Evolutionary conservation across 2,888 invertebrate genomes (phyloP), one percentile per base, ranked within the genome.

Genomic region (Prosopocoilus inquinatus): DNA sequence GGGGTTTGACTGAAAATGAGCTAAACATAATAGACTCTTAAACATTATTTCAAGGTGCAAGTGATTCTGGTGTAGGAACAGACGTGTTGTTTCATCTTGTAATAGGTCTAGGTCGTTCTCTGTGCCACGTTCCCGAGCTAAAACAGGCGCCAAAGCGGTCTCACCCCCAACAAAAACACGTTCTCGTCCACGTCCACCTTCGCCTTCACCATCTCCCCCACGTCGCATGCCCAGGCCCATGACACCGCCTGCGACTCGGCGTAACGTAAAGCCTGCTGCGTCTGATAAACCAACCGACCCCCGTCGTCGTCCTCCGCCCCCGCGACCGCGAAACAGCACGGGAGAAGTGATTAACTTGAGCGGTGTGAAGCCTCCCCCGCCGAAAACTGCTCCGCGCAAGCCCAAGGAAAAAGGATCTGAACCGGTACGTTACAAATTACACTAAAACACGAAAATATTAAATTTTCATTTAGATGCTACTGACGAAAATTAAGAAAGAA

Each of bases 21-120:
- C n/a, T n/a, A n/a, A n/a, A n/a, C n/a, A n/a, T n/a, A n/a, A n/a
- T n/a, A n/a, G n/a, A n/a, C n/a, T n/a, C n/a, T n/a, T n/a, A n/a
- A n/a, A n/a, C n/a, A n/a, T n/a, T n/a, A n/a, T n/a, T n/a, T n/a
- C n/a, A n/a, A n/a, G n/a, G n/a, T n/a, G n/a, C n/a, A n/a, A n/a
- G n/a, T n/a, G n/a, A n/a, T n/a, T n/a, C n/a, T n/a, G n/a, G n/a
- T n/a, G n/a, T n/a, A n/a, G n/a, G n/a, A n/a, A n/a, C n/a, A n/a
- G n/a, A n/a, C n/a, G n/a, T 34, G 7, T 38, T 38, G n/a, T 38
- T 7, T 7, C 9, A 38, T n/a, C 5, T 2, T 13, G 39, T 51
- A 53, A 1, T 67, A 81, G 83, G 64, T 82, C 80, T 2, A 80
- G 84, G 41, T 84, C 87, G 0, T 75, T 80, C 11, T 83, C 88